phyloP scores from a whole-genome alignment of 92 coral and sea anemone species.

The Isaurus tuberculatus region DNA sequence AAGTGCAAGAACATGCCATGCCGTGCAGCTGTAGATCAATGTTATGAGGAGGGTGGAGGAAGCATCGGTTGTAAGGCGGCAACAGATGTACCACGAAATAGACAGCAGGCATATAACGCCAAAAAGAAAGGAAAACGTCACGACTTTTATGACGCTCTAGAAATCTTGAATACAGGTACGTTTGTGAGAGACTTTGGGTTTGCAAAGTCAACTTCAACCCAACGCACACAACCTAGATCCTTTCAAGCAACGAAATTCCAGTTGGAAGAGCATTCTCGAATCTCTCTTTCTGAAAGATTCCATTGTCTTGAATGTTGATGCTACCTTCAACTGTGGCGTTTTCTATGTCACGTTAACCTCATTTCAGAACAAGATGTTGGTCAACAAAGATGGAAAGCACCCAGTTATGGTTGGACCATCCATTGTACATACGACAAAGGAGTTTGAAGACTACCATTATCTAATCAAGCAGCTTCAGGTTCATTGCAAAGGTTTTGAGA shows the following conservation, averaged over 20 bases:
- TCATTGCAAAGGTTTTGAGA: slow-evolving; percentile 48
- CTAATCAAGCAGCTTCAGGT: slow-evolving; percentile 48
- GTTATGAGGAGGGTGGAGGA: slow-evolving; percentile 63
- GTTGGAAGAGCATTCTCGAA: slow-evolving; percentile 40
- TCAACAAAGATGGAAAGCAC: slow-evolving; percentile 49
- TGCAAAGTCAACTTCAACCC: slow-evolving; percentile 44
- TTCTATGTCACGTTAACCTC: slow-evolving; percentile 57
- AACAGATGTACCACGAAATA: slow-evolving; percentile 63
- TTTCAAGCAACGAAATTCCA: too few relatives aligned
- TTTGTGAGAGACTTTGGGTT: slow-evolving; percentile 67
- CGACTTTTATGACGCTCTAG: slow-evolving; percentile 57
- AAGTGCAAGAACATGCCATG: slow-evolving; percentile 49
- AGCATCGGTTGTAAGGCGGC: slow-evolving; percentile 50
- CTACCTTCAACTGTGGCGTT: slow-evolving; percentile 66
- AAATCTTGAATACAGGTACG: slow-evolving; percentile 60
- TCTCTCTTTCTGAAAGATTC: slow-evolving; percentile 40
- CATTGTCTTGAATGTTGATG: slow-evolving; percentile 59
- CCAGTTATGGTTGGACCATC: slow-evolving; percentile 56
- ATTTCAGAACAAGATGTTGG: slow-evolving; percentile 57
- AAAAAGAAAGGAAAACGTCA: slow-evolving; percentile 42
- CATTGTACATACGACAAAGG: slow-evolving; percentile 52
- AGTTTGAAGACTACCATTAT: slow-evolving; percentile 58
- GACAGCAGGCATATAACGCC: slow-evolving; percentile 64
- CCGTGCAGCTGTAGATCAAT: slow-evolving; percentile 59
- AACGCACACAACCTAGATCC: slow-evolving; percentile 29